Percentiles rank a stretch among this genome's conserved stretches.
Evolutionary conservation across 2,888 invertebrate genomes (phyloP).

Genomic region (Drosophila sordidula): DNA sequence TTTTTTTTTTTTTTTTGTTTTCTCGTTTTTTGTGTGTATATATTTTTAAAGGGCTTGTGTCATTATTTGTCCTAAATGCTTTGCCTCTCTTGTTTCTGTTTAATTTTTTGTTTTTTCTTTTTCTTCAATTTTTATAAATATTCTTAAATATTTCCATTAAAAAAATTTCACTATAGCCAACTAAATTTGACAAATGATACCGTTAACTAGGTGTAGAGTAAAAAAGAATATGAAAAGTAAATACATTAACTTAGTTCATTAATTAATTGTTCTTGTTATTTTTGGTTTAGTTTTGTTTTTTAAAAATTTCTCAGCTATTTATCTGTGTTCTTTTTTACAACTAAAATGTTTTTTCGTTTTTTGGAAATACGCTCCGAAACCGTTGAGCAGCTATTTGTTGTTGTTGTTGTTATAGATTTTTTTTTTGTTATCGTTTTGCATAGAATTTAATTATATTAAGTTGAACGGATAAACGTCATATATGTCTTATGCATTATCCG

Average conservation of each 20-base stretch:
- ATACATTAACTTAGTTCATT: constrained; percentile 47
- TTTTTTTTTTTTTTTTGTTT: constrained; percentile 38
- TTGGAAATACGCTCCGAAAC: constrained; percentile 85
- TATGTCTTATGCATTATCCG: constrained; percentile 32
- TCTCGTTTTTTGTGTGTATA: constrained; percentile 27
- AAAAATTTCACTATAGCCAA: constrained; percentile 61
- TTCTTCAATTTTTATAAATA: constrained; percentile 31
- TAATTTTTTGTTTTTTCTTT: constrained; percentile 32
- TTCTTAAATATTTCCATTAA: constrained; percentile 48
- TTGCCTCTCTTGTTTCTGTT: constrained; percentile 44
- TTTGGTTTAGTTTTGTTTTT: constrained; percentile 33
- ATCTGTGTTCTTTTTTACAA: constrained; percentile 41
- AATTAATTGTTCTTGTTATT: constrained; percentile 35
- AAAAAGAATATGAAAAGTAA: constrained; percentile 76
- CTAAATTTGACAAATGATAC: constrained; percentile 65
- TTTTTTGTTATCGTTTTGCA: constrained; percentile 30
- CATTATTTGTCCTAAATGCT: constrained; percentile 77
- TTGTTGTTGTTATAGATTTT: constrained; percentile 33
- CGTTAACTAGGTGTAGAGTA: constrained; percentile 70
- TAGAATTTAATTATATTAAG: constrained; percentile 50
- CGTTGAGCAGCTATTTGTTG: constrained; percentile 83
- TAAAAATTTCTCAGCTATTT: constrained; percentile 59
- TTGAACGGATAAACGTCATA: constrained; percentile 34
- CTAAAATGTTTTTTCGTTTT: constrained; percentile 61
- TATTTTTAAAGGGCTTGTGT: constrained; percentile 50